Percentiles rank a stretch among this genome's conserved stretches.
Conservation (phyloP, 2,797 vertebrate genomes). For the Mionectes olivaceus region DNA sequence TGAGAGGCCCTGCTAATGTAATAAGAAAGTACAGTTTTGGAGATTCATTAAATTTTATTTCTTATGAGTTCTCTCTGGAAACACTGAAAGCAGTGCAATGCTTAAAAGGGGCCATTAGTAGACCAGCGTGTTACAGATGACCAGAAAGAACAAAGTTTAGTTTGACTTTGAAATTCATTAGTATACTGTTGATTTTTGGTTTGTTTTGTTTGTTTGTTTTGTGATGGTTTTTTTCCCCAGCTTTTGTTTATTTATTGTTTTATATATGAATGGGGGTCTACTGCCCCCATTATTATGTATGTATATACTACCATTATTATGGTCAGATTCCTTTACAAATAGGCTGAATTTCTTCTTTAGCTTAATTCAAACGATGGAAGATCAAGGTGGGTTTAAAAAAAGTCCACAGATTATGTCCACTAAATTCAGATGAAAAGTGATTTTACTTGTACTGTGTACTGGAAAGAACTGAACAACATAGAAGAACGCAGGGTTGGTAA, state of each 20-base stretch:
- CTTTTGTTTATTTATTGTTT: not conserved
- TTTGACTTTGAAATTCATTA: not conserved
- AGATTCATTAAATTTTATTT: conserved; percentile 63
- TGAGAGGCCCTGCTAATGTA: conserved; percentile 55
- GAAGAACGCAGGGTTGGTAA: too few species aligned
- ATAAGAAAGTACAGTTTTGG: conserved; percentile 59
- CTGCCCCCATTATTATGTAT: not conserved
- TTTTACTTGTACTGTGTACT: not conserved
- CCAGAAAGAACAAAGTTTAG: not conserved
- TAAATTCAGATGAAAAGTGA: not conserved
- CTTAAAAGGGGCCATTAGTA: not conserved
- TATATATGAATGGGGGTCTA: not conserved
- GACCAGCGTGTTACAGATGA: not conserved
- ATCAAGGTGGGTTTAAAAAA: not conserved
- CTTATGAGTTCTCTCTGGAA: conserved; percentile 40
- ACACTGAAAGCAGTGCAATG: not conserved
- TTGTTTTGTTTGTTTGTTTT: not conserved
- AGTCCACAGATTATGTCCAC: not conserved
- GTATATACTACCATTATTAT: not conserved
- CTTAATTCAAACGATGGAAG: not conserved
- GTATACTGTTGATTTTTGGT: not conserved
- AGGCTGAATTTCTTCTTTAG: not conserved
- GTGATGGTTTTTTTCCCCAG: too few species aligned
- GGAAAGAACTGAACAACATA: not conserved
- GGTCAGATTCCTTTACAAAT: not conserved